These are phyloP conservation scores for Disparrhopalites patrizii DNA, from an alignment of 2,888 invertebrate genomes.

Conservation along the genomic window DNA sequence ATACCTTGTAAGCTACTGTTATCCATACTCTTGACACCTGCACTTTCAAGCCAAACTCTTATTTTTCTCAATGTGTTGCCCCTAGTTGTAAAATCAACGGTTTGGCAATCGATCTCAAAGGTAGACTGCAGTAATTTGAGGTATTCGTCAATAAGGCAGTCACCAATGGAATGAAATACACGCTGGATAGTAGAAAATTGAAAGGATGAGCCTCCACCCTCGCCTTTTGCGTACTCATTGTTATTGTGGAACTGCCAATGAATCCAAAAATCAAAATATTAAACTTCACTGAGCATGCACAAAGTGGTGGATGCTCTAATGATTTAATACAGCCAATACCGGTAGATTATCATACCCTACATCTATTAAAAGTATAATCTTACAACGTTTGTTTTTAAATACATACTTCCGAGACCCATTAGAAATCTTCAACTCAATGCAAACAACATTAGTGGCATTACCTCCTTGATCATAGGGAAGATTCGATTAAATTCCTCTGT, in stretches of 20 bases:
- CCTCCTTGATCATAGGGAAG: too few species aligned
- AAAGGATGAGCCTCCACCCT: background rate
- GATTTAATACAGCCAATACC: too few species aligned
- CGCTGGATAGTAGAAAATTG: background rate
- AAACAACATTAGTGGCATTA: too few species aligned
- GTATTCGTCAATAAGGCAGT: background rate
- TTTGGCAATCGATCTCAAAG: background rate
- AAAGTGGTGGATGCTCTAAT: too few species aligned
- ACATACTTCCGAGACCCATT: too few species aligned
- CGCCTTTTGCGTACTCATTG: background rate
- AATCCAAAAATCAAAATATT: too few species aligned
- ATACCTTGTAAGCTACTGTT: background rate
- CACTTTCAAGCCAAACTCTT: background rate
- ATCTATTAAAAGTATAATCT: too few species aligned
- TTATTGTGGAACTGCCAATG: too few species aligned
- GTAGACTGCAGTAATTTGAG: background rate
- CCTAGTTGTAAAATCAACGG: constrained; percentile 1
- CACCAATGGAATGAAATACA: constrained; percentile 1
- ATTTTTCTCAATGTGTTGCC: constrained; percentile 2
- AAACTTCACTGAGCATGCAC: too few species aligned
- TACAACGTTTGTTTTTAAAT: too few species aligned
- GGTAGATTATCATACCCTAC: too few species aligned
- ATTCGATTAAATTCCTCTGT: background rate
- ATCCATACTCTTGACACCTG: background rate
- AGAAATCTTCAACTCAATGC: too few species aligned